Conservation (phyloP, 2,113 vertebrate species). For the Charina bottae region DNA sequence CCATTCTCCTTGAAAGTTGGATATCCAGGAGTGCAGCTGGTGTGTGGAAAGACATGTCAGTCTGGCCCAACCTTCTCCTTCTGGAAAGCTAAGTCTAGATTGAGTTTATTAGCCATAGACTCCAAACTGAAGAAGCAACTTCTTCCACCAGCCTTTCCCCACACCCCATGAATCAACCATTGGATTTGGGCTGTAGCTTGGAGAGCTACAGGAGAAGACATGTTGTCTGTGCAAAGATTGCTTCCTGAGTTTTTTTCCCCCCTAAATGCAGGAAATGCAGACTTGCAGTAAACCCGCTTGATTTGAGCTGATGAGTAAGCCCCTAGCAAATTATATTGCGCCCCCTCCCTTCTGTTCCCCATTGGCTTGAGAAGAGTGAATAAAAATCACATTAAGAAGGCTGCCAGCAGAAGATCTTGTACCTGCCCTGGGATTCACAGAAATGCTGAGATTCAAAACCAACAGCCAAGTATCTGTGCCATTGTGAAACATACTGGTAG, state of each 20-base stretch:
- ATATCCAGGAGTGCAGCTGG: not conserved
- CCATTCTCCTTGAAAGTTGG: not conserved
- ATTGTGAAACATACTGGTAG: not conserved
- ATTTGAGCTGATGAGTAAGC: not conserved
- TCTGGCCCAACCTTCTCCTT: slow-evolving; percentile 13
- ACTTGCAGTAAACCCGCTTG: not conserved
- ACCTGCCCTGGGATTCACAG: not conserved
- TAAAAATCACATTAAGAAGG: not conserved
- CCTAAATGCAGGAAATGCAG: not conserved
- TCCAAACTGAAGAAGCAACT: not conserved
- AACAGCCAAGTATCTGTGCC: rapidly evolving
- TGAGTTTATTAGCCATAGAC: not conserved
- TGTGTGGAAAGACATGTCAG: slow-evolving; percentile 33
- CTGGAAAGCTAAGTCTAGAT: slow-evolving; percentile 26
- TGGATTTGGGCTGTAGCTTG: not conserved
- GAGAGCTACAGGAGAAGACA: not conserved
- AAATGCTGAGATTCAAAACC: rapidly evolving
- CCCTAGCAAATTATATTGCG: rapidly evolving
- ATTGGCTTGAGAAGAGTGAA: slow-evolving; percentile 1
- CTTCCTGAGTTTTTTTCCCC: not conserved
- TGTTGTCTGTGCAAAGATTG: not conserved
- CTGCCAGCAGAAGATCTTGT: slow-evolving; percentile 6
- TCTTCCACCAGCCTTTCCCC: no score
- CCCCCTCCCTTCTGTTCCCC: not conserved
- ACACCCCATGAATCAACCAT: not conserved